Percentiles rank a stretch among this genome's conserved stretches.
Conservation (phyloP, 2,797 vertebrate species). For the Sphenopsis melanotis region DNA sequence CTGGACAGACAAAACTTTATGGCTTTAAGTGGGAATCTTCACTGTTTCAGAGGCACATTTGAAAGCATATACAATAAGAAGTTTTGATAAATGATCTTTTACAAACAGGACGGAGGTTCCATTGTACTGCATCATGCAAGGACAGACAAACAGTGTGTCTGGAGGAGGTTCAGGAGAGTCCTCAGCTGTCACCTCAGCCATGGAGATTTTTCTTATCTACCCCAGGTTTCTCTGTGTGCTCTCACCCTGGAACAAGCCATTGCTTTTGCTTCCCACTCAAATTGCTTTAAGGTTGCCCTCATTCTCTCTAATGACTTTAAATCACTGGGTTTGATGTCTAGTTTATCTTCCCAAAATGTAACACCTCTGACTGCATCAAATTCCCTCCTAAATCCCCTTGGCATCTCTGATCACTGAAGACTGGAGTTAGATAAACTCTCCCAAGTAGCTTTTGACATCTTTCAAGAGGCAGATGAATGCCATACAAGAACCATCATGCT, state of each 20-base stretch:
- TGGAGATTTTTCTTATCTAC: background rate
- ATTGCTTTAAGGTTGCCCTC: background rate
- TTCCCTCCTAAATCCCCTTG: background rate
- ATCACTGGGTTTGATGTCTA: background rate
- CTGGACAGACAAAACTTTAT: background rate
- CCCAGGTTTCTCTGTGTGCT: background rate
- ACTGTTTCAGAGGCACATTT: background rate
- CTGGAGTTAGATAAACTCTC: background rate
- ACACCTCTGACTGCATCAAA: background rate
- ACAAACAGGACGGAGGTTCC: background rate
- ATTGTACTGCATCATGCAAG: background rate
- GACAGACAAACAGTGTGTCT: background rate
- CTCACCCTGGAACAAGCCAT: background rate
- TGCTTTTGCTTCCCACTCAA: background rate
- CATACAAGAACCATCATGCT: conserved; percentile 11
- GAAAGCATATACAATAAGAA: background rate
- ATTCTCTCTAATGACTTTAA: background rate
- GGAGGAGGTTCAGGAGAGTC: background rate
- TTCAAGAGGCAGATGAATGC: background rate
- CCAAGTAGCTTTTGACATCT: background rate
- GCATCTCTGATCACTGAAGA: background rate
- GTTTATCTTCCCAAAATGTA: background rate
- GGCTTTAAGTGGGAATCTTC: background rate
- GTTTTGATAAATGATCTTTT: background rate
- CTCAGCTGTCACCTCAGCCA: background rate